Percentiles rank a stretch among this genome's conserved stretches.
Conservation (phyloP, 2,797 vertebrate genomes). For the Sebastes cheni region DNA sequence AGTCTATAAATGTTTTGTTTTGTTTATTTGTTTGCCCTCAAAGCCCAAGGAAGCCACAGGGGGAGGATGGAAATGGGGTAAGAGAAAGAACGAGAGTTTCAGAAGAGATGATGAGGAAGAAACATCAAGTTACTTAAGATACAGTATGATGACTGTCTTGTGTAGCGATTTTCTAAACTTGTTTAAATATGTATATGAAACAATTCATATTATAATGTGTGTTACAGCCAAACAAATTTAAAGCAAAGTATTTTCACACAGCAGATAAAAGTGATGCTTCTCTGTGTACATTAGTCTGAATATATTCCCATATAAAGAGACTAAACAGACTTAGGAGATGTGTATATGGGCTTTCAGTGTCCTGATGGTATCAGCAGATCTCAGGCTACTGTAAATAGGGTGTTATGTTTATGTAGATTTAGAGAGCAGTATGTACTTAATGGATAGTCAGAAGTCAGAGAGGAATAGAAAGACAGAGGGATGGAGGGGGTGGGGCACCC, state of each 20-base stretch:
- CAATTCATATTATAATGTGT: not conserved
- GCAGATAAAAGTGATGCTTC: not conserved
- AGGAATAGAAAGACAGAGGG: slow-evolving; percentile 42
- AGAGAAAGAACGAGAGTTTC: slow-evolving; percentile 41
- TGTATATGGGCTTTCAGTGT: not conserved
- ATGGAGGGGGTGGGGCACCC: slow-evolving; percentile 55
- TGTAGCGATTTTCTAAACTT: slow-evolving; percentile 36
- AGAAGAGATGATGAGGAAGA: slow-evolving; percentile 40
- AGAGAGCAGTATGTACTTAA: not conserved
- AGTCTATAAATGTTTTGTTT: slow-evolving; percentile 81
- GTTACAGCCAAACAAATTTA: slow-evolving; percentile 29
- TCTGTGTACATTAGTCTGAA: not conserved
- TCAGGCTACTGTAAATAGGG: not conserved
- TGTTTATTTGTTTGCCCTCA: slow-evolving; percentile 79
- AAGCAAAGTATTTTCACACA: not conserved
- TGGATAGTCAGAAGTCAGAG: slow-evolving; percentile 3
- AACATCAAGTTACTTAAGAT: slow-evolving; percentile 53
- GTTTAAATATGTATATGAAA: slow-evolving; percentile 28
- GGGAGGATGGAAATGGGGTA: slow-evolving; percentile 60
- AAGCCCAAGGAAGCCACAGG: slow-evolving; percentile 69
- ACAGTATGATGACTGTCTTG: slow-evolving; percentile 32
- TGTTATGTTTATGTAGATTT: not conserved
- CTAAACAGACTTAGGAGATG: not conserved
- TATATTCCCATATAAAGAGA: slow-evolving; percentile 3
- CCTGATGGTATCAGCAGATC: not conserved